Base-by-base conservation (phyloP, 2,113 vertebrate genomes). In the Fukomys damarensis region DNA sequence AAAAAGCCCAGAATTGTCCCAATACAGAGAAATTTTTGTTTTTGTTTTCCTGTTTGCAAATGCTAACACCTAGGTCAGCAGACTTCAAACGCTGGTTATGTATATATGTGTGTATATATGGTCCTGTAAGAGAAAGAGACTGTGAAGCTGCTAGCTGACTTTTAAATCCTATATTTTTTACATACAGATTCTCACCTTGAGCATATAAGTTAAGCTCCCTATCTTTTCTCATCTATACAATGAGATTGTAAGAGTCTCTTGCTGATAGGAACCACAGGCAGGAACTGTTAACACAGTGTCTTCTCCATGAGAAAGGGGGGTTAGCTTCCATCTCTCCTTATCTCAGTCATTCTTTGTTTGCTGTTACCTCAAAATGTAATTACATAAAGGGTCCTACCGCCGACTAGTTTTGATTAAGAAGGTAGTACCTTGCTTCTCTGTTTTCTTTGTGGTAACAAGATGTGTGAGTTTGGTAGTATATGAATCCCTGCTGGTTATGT, bases 81-180 rank as follows among this genome's bases (percentile, higher is more conserved):
- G 58, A 52, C 43, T 84, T 74, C 35, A 88, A 49, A 20, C 52
- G 16, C 24, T 86, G 72, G 22, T 13, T 70, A 17, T 20, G n/a
- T 66, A 14, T 66, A 30, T 65, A 32, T 28, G 28, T n/a, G 19
- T 68, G 65, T 68, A n/a, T 19, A 35, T 22, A n/a, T n/a, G 16
- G 35, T 17, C 66, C 56, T 56, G 1, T 56, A 10, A 38, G 49
- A 77, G 49, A 89, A 58, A 28, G 32, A 65, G 6, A 43, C 46
- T 26, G 30, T 56, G n/a, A 65, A 20, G 30, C 43, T 91, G 49
- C 7, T 28, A 10, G 46, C 41, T 63, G 26, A 63, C 10, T 70
- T 70, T 93, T 89, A 82, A 56, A 28, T n/a, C 59, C 32, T 79
- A 2, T 52, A 1, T 77, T 82, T 91, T 91, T 74, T 32, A 41